These are phyloP conservation scores for Encarsia formosa DNA, from an alignment of 2,888 invertebrate species.

Conservation along the genomic window DNA sequence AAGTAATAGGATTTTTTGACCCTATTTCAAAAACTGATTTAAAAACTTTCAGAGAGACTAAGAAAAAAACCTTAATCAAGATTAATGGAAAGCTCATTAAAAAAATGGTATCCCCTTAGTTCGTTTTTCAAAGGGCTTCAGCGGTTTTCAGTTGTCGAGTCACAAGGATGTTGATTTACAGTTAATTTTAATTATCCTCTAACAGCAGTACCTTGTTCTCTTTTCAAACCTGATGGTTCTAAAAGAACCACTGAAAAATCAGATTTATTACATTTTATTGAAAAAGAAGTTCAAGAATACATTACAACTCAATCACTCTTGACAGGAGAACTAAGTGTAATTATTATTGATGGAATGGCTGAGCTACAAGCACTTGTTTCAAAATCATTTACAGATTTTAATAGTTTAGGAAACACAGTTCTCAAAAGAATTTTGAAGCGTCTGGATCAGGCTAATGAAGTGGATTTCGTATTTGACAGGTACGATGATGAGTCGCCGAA, in stretches of 20 bases:
- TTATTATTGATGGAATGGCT: constrained; percentile 5
- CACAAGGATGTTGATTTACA: constrained; percentile 3
- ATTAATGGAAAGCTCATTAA: background rate
- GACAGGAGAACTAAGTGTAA: background rate
- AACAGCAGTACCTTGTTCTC: background rate
- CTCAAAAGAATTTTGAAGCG: background rate
- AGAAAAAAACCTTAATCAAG: background rate
- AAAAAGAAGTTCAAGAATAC: background rate
- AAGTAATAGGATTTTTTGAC: background rate
- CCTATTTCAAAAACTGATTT: background rate
- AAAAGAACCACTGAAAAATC: constrained; percentile 3
- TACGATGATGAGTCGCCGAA: constrained; percentile 2
- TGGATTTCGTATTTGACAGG: constrained; percentile 4
- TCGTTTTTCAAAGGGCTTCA: constrained; percentile 6
- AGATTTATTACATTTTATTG: constrained; percentile 2
- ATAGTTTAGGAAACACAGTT: background rate
- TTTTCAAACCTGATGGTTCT: constrained; percentile 1
- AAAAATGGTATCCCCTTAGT: background rate
- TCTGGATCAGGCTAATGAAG: background rate
- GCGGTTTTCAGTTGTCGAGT: background rate
- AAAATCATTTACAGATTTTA: background rate
- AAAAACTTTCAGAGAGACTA: background rate
- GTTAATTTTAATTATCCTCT: background rate
- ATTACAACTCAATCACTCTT: background rate
- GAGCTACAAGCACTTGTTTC: background rate